phyloP scores from a whole-genome alignment of 2,113 vertebrate species.

The Stigmatopora argus region DNA sequence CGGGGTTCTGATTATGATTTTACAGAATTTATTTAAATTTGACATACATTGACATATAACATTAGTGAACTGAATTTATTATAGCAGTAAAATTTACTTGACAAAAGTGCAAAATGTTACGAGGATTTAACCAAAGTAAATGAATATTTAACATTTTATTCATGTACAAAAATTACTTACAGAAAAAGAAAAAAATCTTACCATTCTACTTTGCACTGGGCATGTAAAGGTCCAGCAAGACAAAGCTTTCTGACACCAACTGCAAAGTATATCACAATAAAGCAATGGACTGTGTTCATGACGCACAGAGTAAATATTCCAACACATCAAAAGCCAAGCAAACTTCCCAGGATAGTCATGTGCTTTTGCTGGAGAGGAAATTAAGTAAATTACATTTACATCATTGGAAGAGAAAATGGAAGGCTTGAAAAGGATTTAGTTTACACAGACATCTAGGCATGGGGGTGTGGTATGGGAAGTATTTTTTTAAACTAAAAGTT shows the following conservation, averaged over 20 bases:
- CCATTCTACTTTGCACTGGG: slow-evolving; percentile 74
- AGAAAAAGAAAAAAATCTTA: slow-evolving; percentile 25
- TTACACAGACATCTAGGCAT: neutral
- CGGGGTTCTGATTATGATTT: no score
- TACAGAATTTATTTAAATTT: no score
- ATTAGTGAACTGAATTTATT: no score
- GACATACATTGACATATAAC: no score
- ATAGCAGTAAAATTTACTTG: no score
- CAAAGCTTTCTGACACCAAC: slow-evolving; percentile 22
- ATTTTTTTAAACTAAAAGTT: no score
- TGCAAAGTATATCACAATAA: slow-evolving; percentile 29
- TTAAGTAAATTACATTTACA: slow-evolving; percentile 50
- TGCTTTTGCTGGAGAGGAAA: slow-evolving; percentile 47
- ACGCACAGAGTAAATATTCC: neutral
- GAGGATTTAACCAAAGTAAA: neutral
- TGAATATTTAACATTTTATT: neutral
- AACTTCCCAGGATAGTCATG: slow-evolving; percentile 63
- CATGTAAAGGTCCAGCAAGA: slow-evolving; percentile 64
- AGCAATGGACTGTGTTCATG: slow-evolving; percentile 34
- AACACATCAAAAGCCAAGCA: neutral
- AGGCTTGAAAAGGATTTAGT: neutral
- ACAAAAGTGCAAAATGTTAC: no score
- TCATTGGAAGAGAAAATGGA: neutral
- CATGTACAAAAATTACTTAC: neutral
- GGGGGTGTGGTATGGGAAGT: neutral